phyloP scores from a whole-genome alignment of 1,140 invertebrate genomes.

The Hydropsyche tenuis region DNA sequence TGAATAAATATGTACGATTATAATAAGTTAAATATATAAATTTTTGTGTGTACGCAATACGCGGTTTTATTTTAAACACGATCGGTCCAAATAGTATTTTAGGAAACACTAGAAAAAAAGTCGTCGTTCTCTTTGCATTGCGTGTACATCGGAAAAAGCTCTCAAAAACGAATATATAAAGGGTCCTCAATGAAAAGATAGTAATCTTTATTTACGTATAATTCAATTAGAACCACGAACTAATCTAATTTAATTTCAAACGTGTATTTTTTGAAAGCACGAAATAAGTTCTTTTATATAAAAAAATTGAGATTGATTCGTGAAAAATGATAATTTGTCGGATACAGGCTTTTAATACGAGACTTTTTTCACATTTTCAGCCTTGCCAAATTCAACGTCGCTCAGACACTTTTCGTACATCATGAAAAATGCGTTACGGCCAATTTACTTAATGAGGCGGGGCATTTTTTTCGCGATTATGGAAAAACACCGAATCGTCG shows the following conservation, averaged over 20 bases:
- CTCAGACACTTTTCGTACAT: not conserved
- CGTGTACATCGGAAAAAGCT: not conserved
- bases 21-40: not conserved
- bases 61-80: constrained; percentile 12
- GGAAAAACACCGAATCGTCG: not conserved
- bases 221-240: too few relatives aligned
- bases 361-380: not conserved
- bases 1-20: not conserved
- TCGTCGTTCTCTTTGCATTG: not conserved
- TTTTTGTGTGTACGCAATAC: not conserved
- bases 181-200: too few relatives aligned
- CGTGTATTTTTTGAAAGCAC: too few relatives aligned
- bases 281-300: too few relatives aligned
- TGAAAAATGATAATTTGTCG: too few relatives aligned
- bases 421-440: not conserved
- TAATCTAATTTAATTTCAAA: too few relatives aligned
- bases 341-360: not conserved
- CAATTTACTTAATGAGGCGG: constrained; percentile 7
- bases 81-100: not conserved
- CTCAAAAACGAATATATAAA: too few relatives aligned
- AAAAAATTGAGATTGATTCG: too few relatives aligned
- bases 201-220: too few relatives aligned
- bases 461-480: not conserved
- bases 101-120: constrained; percentile 7
- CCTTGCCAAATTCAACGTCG: not conserved